Evolutionary conservation across 2,113 vertebrate species (phyloP).

Genomic region (Astur gentilis): DNA sequence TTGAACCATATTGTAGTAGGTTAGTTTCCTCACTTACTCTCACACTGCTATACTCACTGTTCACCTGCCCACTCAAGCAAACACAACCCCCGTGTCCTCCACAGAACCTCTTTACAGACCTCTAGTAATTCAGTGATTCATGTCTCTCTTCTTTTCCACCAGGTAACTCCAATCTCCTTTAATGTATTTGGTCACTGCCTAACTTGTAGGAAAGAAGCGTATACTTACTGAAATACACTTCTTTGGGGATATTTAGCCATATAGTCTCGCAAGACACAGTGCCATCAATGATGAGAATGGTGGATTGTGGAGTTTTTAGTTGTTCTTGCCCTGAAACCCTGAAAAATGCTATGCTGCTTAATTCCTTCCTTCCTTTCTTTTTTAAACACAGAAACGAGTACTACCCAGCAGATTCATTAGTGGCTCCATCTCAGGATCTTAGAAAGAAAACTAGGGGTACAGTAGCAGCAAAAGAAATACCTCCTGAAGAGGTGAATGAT

Average conservation of each 20-base stretch:
- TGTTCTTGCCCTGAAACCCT: neutral
- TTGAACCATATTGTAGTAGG: neutral
- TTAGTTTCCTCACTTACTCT: neutral
- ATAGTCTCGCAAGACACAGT: neutral
- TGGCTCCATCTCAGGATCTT: slow-evolving; percentile 90
- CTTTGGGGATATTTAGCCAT: neutral
- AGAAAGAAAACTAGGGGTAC: slow-evolving; percentile 62
- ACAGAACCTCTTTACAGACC: neutral
- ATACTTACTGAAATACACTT: neutral
- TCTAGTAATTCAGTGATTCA: neutral
- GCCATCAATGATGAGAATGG: neutral
- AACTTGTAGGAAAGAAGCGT: neutral
- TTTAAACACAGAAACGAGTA: slow-evolving; percentile 85
- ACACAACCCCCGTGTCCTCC: neutral
- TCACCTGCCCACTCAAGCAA: neutral
- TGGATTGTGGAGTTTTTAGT: neutral
- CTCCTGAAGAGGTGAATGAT: slow-evolving; percentile 23
- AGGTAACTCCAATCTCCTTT: neutral
- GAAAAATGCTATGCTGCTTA: neutral
- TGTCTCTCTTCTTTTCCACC: neutral
- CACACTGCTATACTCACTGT: neutral
- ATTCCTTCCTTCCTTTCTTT: neutral
- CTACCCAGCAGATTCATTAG: slow-evolving; percentile 85
- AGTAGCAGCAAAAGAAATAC: slow-evolving; percentile 14
- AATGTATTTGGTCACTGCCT: neutral